Conservation (phyloP, 2,797 vertebrate genomes). For the Crenuchus spilurus region DNA sequence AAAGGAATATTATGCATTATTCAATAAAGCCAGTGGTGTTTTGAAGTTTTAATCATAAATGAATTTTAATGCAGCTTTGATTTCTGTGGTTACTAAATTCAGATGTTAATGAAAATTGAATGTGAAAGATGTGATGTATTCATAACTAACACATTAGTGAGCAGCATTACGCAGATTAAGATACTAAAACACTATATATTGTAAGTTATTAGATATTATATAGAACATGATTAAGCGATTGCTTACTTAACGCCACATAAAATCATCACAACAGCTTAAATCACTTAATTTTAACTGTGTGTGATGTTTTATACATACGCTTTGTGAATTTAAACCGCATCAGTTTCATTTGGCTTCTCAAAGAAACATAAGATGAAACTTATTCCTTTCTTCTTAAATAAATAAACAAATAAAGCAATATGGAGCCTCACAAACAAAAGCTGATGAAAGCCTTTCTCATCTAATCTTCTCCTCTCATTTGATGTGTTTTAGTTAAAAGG, state of each 20-base stretch:
- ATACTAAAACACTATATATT: no score
- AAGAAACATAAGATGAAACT: not conserved
- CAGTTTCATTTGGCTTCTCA: not conserved
- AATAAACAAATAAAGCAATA: conserved; percentile 29
- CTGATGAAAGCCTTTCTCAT: conserved; percentile 30
- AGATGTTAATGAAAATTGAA: not conserved
- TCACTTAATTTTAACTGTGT: no score
- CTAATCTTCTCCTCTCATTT: conserved; percentile 35
- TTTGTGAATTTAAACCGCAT: not conserved
- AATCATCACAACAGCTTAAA: no score
- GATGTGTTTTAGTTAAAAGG: conserved; percentile 45
- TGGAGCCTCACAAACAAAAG: not conserved
- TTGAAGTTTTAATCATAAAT: not conserved
- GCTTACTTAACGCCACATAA: no score
- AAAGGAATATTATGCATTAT: not conserved
- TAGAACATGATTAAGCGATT: no score
- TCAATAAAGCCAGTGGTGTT: not conserved
- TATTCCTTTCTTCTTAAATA: not conserved
- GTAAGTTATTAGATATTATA: no score
- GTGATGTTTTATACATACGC: no score
- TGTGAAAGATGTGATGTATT: not conserved
- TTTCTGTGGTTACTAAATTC: not conserved
- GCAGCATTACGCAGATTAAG: not conserved
- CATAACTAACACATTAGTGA: not conserved
- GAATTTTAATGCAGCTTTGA: conserved; percentile 1